These are phyloP conservation scores for Hydroisotoma schaefferi DNA, from an alignment of 2,888 invertebrate genomes.

Conservation along the genomic window DNA sequence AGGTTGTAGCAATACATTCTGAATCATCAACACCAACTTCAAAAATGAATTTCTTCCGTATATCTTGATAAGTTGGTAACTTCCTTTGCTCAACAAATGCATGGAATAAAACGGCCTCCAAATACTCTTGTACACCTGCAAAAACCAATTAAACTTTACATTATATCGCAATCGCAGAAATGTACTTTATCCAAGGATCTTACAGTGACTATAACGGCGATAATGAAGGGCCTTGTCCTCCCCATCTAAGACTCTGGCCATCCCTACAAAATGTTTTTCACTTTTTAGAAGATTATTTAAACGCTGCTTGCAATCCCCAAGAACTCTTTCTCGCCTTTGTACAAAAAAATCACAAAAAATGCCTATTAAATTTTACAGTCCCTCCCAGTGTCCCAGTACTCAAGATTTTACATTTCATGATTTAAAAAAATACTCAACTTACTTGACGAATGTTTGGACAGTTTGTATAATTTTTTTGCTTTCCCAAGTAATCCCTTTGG, in stretches of 20 bases:
- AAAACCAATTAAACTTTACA: not conserved
- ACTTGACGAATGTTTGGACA: constrained; percentile 70
- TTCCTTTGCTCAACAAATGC: constrained; percentile 62
- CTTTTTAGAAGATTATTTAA: constrained; percentile 47
- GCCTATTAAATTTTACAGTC: no score
- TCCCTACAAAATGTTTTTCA: constrained; percentile 60
- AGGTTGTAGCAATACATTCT: not conserved
- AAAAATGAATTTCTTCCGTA: not conserved
- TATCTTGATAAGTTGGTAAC: constrained; percentile 10
- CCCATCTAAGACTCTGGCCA: constrained; percentile 69
- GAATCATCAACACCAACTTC: not conserved
- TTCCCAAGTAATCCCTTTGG: constrained; percentile 81
- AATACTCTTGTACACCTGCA: constrained; percentile 68
- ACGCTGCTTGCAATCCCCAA: no score
- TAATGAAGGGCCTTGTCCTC: constrained; percentile 68
- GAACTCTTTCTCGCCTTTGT: no score
- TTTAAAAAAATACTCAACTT: constrained; percentile 49
- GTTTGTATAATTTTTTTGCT: constrained; percentile 85
- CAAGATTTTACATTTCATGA: no score
- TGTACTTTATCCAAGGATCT: constrained; percentile 49
- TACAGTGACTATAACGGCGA: constrained; percentile 63
- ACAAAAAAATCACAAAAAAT: no score
- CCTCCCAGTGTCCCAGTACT: no score
- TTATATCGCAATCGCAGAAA: no score
- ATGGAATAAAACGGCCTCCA: constrained; percentile 78